A percentile compares a stretch with the other conserved stretches of the same genome.
These are phyloP conservation scores for Grammomys surdaster DNA, from an alignment of 2,113 vertebrate genomes.

Conservation along the genomic window DNA sequence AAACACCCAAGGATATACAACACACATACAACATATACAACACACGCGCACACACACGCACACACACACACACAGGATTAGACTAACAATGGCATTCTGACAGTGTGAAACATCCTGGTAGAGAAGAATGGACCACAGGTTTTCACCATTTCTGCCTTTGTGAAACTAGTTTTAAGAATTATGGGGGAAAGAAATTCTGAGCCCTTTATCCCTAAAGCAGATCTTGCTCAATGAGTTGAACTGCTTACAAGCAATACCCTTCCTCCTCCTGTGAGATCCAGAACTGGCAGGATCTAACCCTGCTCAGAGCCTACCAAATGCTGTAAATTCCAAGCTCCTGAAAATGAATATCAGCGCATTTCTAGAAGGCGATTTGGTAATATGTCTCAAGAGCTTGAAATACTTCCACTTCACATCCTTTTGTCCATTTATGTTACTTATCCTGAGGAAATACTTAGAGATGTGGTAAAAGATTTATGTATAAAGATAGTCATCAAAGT, in stretches of 20 bases:
- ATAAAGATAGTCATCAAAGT: constrained; percentile 41
- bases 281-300: constrained; percentile 26
- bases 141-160: not conserved
- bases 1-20: not conserved
- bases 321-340: constrained; percentile 39
- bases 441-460: constrained; percentile 56
- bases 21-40: not conserved
- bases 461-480: constrained; percentile 34
- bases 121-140: not conserved
- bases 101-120: not conserved
- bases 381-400: constrained; percentile 55
- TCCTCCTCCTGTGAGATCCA: not conserved
- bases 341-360: constrained; percentile 58
- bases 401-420: constrained; percentile 35
- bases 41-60: too few relatives aligned
- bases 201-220: not conserved
- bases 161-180: constrained; percentile 1
- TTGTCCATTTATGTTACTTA: constrained; percentile 49
- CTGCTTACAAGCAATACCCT: not conserved
- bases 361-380: constrained; percentile 53
- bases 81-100: not conserved
- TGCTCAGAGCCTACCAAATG: constrained; percentile 52
- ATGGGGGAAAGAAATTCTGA: not conserved
- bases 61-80: not conserved
- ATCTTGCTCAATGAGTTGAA: constrained; percentile 7